Conservation (phyloP, 2,888 invertebrate species). For the Drosophila kuntzei region DNA sequence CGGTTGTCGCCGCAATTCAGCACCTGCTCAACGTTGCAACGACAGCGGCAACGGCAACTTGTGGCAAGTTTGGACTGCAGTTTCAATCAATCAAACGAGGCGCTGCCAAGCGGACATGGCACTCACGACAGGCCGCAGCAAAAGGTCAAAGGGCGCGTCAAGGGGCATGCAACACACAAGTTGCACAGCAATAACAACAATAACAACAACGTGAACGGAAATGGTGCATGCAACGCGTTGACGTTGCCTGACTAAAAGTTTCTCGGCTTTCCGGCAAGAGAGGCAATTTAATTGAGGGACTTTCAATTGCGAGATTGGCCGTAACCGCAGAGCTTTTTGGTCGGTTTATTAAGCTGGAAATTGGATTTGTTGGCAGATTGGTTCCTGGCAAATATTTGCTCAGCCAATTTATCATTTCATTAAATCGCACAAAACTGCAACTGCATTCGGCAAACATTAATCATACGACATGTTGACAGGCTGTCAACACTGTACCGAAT, state of each 20-base stretch:
- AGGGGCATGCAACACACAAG: conserved; percentile 21
- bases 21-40: conserved; percentile 23
- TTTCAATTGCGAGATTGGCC: conserved; percentile 24
- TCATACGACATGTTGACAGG: conserved; percentile 71
- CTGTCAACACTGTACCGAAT: conserved; percentile 33
- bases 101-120: conserved; percentile 56
- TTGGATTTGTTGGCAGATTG: conserved; percentile 31
- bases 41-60: conserved; percentile 34
- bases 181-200: conserved; percentile 3
- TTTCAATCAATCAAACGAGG: conserved; percentile 81
- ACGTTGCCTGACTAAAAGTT: conserved; percentile 43
- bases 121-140: conserved; percentile 41
- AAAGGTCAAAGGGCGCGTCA: conserved; percentile 50
- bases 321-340: conserved; percentile 24
- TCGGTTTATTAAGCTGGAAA: conserved; percentile 49
- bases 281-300: conserved; percentile 59
- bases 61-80: conserved; percentile 71
- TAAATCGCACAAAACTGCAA: conserved; percentile 59
- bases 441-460: conserved; percentile 79
- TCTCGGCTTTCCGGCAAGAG: conserved; percentile 34
- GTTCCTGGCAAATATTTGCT: conserved; percentile 45
- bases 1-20: conserved; percentile 9
- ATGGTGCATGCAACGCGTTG: conserved; percentile 30
- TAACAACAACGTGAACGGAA: conserved; percentile 30
- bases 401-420: conserved; percentile 72